Evolutionary conservation across 2,113 vertebrate species (phyloP).

Genomic region (crab-eating macaque (Macaca fascicularis)): T2T-MFA8v1.1 NC_088375.1:215759001-215759500

Average conservation of each 20-base stretch:
- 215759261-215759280: background rate
- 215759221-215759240: background rate
- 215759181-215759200: background rate
- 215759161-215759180: rapidly evolving
- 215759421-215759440: background rate
- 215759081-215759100: background rate
- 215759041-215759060: constrained; percentile 68
- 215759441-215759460: background rate
- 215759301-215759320: background rate
- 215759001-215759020: constrained; percentile 83
- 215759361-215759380: background rate
- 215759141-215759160: background rate
- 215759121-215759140: background rate
- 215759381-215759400: no score
- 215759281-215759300: background rate
- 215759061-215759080: rapidly evolving
- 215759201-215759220: background rate
- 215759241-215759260: rapidly evolving
- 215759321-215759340: background rate
- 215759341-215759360: background rate
- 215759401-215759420: background rate
- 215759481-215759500: background rate
- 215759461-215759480: background rate
- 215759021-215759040: constrained; percentile 80
- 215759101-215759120: background rate